phyloP scores from a whole-genome alignment of 1,140 invertebrate species.

The Pachyrhynchus sulphureomaculatus region DNA sequence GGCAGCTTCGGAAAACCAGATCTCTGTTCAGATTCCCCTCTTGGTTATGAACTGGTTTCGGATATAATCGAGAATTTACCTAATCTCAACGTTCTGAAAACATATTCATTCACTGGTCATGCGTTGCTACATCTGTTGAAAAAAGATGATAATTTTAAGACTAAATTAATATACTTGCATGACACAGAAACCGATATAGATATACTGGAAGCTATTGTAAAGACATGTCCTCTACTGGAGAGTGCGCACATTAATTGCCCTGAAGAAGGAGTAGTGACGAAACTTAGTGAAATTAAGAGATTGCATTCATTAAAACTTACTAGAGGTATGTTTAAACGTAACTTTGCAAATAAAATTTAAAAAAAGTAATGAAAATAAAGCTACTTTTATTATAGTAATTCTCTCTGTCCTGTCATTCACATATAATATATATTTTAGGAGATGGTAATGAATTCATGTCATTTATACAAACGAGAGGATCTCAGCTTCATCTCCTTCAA shows the following conservation, averaged over 20 bases:
- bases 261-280: constrained; percentile 55
- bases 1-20: constrained; percentile 66
- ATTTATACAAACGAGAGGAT: constrained; percentile 58
- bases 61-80: constrained; percentile 60
- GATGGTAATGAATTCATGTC: constrained; percentile 58
- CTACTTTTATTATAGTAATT: not conserved
- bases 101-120: constrained; percentile 65
- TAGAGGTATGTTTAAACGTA: constrained; percentile 50
- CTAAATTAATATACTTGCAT: constrained; percentile 60
- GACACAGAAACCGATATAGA: constrained; percentile 60
- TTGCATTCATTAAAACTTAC: constrained; percentile 62
- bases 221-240: constrained; percentile 60
- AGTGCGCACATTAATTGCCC: constrained; percentile 63
- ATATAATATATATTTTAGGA: constrained; percentile 1
- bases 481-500: constrained; percentile 60
- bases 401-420: no score
- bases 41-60: constrained; percentile 50
- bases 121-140: constrained; percentile 55
- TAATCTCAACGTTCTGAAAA: constrained; percentile 61
- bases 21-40: constrained; percentile 59
- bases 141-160: constrained; percentile 42
- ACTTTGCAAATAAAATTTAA: not conserved
- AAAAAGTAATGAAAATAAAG: not conserved
- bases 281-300: constrained; percentile 55
- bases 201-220: constrained; percentile 58